These are phyloP conservation scores for Cantharis rustica DNA, from an alignment of 2,888 invertebrate genomes.

Conservation along the genomic window DNA sequence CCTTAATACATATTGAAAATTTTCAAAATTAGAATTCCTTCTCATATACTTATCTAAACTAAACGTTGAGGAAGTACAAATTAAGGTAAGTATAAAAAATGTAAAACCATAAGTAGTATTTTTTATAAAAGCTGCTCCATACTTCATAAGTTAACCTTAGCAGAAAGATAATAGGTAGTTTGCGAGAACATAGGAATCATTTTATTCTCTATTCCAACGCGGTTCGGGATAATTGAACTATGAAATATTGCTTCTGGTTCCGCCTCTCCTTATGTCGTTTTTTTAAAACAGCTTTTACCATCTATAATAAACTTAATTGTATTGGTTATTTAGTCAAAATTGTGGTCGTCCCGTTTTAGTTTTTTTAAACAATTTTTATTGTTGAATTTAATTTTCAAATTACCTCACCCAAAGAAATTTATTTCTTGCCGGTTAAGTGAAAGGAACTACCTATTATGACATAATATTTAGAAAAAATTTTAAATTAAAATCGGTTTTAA, in stretches of 20 bases:
- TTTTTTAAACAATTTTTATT: not conserved
- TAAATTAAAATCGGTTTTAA: not conserved
- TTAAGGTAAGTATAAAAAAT: not conserved
- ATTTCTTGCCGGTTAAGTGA: not conserved
- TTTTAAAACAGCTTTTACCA: not conserved
- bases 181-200: slow-evolving; percentile 45
- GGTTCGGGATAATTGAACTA: slow-evolving; percentile 54
- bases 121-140: slow-evolving; percentile 12
- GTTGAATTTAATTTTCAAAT: not conserved
- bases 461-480: not conserved
- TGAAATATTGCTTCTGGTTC: slow-evolving; percentile 50
- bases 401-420: not conserved
- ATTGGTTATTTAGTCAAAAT: not conserved
- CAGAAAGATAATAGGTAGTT: slow-evolving; percentile 42
- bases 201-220: slow-evolving; percentile 44
- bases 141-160: slow-evolving; percentile 25
- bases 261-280: slow-evolving; percentile 39
- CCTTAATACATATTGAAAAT: no score
- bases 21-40: no score
- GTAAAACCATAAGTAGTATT: not conserved
- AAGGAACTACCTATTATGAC: not conserved
- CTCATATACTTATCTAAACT: not conserved
- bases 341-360: not conserved
- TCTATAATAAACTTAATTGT: slow-evolving; percentile 1
- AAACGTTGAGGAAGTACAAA: not conserved